Conservation (phyloP, 1,140 invertebrate genomes). For the Penaeus chinensis region DNA sequence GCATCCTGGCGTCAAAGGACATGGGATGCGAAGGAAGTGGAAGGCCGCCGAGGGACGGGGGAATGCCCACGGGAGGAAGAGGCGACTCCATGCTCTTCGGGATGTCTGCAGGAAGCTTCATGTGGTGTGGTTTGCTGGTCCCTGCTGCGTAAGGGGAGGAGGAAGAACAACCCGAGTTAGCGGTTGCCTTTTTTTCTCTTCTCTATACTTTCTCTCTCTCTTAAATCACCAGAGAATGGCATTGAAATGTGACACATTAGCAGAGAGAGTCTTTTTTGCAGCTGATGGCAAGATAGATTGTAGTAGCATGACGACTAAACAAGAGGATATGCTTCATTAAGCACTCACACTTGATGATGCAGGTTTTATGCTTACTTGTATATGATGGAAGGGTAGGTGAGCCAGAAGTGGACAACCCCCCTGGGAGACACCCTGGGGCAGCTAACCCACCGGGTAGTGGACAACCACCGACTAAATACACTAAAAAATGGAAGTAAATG, state of each 20-base stretch:
- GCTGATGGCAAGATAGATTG: no score
- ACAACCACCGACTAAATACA: slow-evolving; percentile 59
- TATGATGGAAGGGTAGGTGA: slow-evolving; percentile 55
- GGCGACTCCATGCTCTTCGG: slow-evolving; percentile 63
- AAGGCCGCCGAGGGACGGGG: slow-evolving; percentile 75
- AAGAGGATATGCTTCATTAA: neutral
- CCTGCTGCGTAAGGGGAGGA: slow-evolving; percentile 39
- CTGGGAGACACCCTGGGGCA: slow-evolving; percentile 40
- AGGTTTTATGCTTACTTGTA: slow-evolving; percentile 48
- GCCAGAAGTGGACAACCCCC: slow-evolving; percentile 55
- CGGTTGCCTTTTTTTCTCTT: neutral
- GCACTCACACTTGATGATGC: neutral
- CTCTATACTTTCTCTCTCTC: slow-evolving; percentile 20
- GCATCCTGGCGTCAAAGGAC: slow-evolving; percentile 67
- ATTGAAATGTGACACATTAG: no score
- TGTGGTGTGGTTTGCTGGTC: slow-evolving; percentile 73
- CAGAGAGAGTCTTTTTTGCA: no score
- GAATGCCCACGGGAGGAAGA: slow-evolving; percentile 62
- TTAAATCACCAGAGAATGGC: slow-evolving; percentile 27
- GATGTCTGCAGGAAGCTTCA: slow-evolving; percentile 72
- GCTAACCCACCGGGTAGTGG: slow-evolving; percentile 45
- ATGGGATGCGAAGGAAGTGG: slow-evolving; percentile 72
- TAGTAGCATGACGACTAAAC: neutral
- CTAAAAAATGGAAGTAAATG: slow-evolving; percentile 50
- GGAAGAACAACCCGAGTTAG: slow-evolving; percentile 6